Conservation (phyloP, 2,113 vertebrate species). For the Marcusenius ussheri region DNA sequence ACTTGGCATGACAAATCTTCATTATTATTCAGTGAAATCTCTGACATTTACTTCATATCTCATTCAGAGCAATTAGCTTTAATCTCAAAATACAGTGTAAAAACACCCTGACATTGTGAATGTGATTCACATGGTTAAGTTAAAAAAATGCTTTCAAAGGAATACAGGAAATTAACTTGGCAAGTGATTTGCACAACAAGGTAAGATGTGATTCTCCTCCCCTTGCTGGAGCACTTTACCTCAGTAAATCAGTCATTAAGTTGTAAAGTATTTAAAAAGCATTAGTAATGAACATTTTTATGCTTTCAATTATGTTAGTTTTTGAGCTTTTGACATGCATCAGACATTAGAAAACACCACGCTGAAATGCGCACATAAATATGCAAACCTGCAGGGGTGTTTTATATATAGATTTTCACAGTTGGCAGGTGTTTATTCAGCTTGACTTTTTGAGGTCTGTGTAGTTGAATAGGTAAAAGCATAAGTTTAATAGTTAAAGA, state of each 20-base stretch:
- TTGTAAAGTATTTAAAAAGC: neutral
- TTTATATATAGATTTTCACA: neutral
- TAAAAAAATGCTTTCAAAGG: neutral
- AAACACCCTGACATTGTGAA: neutral
- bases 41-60: neutral
- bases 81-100: neutral
- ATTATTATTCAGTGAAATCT: neutral
- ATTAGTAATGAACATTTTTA: neutral
- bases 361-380: neutral
- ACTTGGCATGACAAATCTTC: neutral
- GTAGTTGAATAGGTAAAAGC: neutral
- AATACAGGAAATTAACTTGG: neutral
- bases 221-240: neutral
- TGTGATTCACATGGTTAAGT: neutral
- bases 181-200: neutral
- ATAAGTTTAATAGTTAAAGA: neutral
- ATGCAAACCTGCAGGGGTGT: neutral
- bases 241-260: neutral
- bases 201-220: neutral
- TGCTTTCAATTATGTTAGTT: neutral
- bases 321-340: conserved; percentile 1
- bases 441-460: neutral
- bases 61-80: neutral
- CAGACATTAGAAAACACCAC: neutral
- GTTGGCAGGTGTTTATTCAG: neutral